A percentile compares a stretch with the other conserved stretches of the same genome.
Evolutionary conservation across 2,797 vertebrate genomes (phyloP).

Genomic region (Anguilla megastoma): DNA sequence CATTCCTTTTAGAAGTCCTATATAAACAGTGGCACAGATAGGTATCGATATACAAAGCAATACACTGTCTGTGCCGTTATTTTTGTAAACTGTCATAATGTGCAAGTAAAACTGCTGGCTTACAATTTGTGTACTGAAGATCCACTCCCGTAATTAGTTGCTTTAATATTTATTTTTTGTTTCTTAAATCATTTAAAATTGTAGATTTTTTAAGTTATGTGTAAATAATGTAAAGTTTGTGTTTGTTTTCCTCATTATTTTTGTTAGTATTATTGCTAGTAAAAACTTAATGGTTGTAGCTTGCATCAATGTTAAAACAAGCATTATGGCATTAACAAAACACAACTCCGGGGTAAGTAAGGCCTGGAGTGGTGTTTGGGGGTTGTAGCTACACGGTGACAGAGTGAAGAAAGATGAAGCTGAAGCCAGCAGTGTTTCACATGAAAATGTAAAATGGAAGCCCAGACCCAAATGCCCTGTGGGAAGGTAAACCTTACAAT

Average conservation of each 20-base stretch:
- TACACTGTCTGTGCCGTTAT: conserved; percentile 54
- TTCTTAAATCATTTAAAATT: conserved; percentile 60
- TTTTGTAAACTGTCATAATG: conserved; percentile 43
- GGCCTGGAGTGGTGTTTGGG: not conserved
- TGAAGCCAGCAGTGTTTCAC: conserved; percentile 33
- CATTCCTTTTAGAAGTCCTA: conserved; percentile 22
- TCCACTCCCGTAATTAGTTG: conserved; percentile 63
- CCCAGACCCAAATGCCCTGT: conserved; percentile 14
- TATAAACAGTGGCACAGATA: conserved; percentile 15
- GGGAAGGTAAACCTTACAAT: conserved; percentile 14
- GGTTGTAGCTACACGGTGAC: not conserved
- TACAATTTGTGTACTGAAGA: conserved; percentile 67
- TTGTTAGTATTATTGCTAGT: conserved; percentile 65
- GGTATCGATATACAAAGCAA: conserved; percentile 41
- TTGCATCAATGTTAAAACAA: conserved; percentile 28
- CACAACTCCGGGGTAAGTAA: not conserved
- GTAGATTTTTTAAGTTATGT: conserved; percentile 69
- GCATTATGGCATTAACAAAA: conserved; percentile 13
- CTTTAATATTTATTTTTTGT: conserved; percentile 81
- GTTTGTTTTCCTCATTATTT: conserved; percentile 63
- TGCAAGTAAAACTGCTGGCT: conserved; percentile 60
- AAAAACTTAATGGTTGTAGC: conserved; percentile 54
- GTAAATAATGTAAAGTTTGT: conserved; percentile 86
- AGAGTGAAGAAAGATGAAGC: conserved; percentile 28
- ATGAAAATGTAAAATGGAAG: conserved; percentile 24